A percentile compares a stretch with the other conserved stretches of the same genome.
phyloP scores from a whole-genome alignment of 2,113 vertebrate genomes.

The Chinchilla lanigera region DNA sequence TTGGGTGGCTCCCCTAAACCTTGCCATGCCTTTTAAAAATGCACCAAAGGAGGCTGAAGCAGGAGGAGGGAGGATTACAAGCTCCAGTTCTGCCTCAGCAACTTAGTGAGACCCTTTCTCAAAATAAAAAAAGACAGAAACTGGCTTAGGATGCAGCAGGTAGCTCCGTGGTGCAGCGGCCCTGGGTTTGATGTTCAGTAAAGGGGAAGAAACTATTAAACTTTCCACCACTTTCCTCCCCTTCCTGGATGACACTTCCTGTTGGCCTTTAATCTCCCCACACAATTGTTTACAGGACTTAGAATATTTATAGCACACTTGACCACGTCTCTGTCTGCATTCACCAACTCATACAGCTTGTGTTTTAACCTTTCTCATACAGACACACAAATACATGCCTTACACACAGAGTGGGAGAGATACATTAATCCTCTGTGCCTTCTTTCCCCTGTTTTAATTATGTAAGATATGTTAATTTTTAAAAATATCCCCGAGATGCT shows the following conservation, averaged over 20 bases:
- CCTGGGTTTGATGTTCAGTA: neutral
- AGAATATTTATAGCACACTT: rapidly evolving
- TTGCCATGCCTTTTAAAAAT: neutral
- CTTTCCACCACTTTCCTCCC: neutral
- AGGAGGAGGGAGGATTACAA: neutral
- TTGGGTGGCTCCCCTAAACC: neutral
- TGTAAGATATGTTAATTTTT: slow-evolving; percentile 20
- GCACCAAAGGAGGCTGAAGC: neutral
- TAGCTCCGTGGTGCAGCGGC: neutral
- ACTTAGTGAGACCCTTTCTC: neutral
- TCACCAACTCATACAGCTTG: too few species aligned
- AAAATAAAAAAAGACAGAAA: neutral
- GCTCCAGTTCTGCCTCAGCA: neutral
- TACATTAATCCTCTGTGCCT: neutral
- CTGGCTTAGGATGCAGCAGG: neutral
- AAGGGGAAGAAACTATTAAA: neutral
- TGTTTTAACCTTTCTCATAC: neutral
- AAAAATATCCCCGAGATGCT: neutral
- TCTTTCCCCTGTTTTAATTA: slow-evolving; percentile 47
- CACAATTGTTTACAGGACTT: neutral
- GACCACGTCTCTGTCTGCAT: neutral
- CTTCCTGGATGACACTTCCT: neutral
- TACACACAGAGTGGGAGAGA: too few species aligned
- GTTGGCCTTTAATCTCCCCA: neutral
- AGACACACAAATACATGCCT: neutral